Base-by-base conservation (phyloP, 2,888 invertebrate species). In the Geotrupes spiniger region DNA sequence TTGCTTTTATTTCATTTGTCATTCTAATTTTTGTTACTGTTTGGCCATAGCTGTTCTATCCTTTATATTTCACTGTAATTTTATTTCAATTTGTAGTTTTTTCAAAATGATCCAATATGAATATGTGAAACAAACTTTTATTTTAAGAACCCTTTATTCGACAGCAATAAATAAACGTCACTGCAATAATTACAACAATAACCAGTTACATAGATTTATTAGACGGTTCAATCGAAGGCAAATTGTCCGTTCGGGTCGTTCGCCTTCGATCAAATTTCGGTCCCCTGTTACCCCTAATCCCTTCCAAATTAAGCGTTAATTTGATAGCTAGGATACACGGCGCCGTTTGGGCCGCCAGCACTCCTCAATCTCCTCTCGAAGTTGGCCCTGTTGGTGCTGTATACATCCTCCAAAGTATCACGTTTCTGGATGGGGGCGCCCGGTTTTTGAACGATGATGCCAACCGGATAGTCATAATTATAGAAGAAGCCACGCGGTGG, bases 401-500 rank as follows among this genome's bases (percentile, higher is more conserved):
- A 72, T 33, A 65, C 56, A 37, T 61, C 56, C 39, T 59, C 57
- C 5, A 70, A 36, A 28, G 39, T 38, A 29, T 62, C 63, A 3
- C 60, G 57, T 43, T 62, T 63, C 4, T 54, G 45, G 14, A 36
- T 28, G 8, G 36, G 39, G 21, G 28, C 42, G 58, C 66, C 54
- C 37, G 66, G 63, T 51, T 71, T 70, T 4, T 63, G 58, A 2
- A 70, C 71, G 37, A 72, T 72, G 37, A 74, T 71, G 15, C 73
- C 82, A n/a, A 81, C 83, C 16, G 84, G 83, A 70, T 86, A 85
- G 59, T 80, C 78, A 70, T 81, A 83, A 61, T 78, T 81, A 70
- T 87, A 87, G 78, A 82, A 87, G 77, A 87, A 87, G 41, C 86
- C 86, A 62, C 79, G 79, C 40, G 85, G 85, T 12, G 73, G 73